Conservation (phyloP, 1,140 invertebrate genomes). For the Magallana gigas region DNA sequence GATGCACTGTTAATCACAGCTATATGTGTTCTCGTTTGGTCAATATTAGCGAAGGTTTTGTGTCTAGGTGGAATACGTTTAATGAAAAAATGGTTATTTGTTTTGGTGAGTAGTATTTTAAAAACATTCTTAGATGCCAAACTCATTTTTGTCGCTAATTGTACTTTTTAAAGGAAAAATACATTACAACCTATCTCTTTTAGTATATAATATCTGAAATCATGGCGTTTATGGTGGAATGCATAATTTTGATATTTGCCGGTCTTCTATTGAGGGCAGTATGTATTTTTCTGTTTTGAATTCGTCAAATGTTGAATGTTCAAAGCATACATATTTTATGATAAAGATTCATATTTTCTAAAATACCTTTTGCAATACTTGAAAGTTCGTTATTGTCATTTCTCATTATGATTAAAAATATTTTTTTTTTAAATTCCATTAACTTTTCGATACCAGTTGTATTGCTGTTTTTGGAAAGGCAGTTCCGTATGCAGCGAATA, state of each 20-base stretch:
- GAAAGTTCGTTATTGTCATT: too few species aligned
- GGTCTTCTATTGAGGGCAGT: neutral
- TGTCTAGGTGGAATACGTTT: neutral
- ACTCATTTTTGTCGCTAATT: too few species aligned
- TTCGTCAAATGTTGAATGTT: neutral
- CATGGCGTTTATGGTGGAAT: neutral
- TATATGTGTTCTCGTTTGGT: neutral
- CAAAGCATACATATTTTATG: neutral
- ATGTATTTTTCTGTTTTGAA: neutral
- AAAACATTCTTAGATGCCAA: neutral
- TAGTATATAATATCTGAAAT: neutral
- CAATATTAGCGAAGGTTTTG: neutral
- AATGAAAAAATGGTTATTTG: neutral
- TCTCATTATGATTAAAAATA: neutral
- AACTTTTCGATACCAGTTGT: neutral
- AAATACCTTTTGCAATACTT: neutral
- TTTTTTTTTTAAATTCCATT: neutral
- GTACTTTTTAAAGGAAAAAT: too few species aligned
- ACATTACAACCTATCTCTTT: too few species aligned
- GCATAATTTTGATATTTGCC: neutral
- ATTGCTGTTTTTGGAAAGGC: slow-evolving; percentile 9
- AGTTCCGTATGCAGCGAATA: neutral
- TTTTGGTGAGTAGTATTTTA: neutral
- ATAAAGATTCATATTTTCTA: neutral
- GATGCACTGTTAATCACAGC: neutral